Conservation (phyloP, 2,797 vertebrate species). For the Lerista edwardsae region DNA sequence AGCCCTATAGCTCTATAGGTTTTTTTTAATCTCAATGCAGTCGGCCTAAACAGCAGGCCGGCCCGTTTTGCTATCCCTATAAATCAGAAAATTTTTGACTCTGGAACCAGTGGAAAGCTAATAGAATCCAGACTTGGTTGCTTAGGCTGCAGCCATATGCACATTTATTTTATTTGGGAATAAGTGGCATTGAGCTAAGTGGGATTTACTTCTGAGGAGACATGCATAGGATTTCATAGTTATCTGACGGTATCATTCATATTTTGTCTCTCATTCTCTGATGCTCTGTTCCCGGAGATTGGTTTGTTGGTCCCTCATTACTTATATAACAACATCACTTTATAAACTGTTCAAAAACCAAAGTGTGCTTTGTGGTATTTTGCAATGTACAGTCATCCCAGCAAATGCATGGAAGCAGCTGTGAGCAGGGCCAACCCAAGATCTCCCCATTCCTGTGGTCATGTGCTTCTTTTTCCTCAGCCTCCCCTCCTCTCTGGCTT, state of each 20-base stretch:
- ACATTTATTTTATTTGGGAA: not conserved
- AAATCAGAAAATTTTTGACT: not conserved
- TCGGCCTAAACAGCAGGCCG: not conserved
- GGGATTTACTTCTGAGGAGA: no score
- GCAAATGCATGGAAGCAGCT: not conserved
- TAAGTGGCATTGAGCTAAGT: no score
- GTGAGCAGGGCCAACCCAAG: no score
- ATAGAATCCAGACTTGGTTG: not conserved
- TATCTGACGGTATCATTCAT: not conserved
- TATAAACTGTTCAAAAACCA: not conserved
- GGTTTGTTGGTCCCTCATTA: not conserved
- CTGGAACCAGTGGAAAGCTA: not conserved
- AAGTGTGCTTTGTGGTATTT: not conserved
- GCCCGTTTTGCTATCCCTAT: not conserved
- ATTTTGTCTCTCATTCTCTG: not conserved
- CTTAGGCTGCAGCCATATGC: no score
- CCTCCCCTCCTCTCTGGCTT: no score
- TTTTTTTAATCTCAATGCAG: not conserved
- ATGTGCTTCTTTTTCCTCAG: no score
- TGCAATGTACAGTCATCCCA: not conserved
- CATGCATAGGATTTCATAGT: not conserved
- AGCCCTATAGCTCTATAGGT: not conserved
- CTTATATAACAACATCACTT: not conserved
- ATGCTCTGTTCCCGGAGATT: not conserved
- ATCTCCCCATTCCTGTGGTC: no score